Percentiles rank a stretch among this genome's conserved stretches.
Conservation (phyloP, 2,888 invertebrate genomes). For the Halocaridina rubra region DNA sequence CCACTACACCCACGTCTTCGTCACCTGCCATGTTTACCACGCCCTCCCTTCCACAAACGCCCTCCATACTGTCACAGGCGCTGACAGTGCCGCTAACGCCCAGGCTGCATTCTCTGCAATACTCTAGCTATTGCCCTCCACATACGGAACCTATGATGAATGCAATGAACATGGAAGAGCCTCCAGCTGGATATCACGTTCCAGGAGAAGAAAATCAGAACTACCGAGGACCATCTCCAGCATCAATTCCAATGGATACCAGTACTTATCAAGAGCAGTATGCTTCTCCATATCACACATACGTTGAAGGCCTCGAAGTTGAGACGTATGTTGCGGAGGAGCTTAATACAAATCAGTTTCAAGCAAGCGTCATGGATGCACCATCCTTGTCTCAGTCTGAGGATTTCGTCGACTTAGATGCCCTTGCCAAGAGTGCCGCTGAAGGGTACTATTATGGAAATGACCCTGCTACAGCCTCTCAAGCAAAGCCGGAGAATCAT, state of each 20-base stretch:
- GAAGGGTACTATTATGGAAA: slow-evolving; percentile 40
- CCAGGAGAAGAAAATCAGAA: slow-evolving; percentile 13
- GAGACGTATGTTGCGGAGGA: slow-evolving; percentile 49
- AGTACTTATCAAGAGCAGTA: slow-evolving; percentile 11
- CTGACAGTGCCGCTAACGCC: slow-evolving; percentile 50
- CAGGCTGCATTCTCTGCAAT: slow-evolving; percentile 29
- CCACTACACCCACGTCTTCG: neutral
- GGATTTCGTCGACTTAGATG: slow-evolving; percentile 62
- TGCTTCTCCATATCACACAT: slow-evolving; percentile 31
- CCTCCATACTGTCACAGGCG: slow-evolving; percentile 51
- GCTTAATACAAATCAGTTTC: slow-evolving; percentile 20
- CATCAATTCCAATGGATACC: slow-evolving; percentile 25
- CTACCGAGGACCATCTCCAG: slow-evolving; percentile 13
- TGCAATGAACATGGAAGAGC: slow-evolving; percentile 17
- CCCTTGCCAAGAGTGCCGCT: slow-evolving; percentile 57
- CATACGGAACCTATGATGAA: neutral
- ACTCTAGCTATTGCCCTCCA: slow-evolving; percentile 28
- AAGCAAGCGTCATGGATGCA: slow-evolving; percentile 14
- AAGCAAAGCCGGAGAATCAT: neutral
- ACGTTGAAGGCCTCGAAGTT: slow-evolving; percentile 42
- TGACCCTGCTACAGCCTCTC: neutral
- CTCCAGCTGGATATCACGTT: slow-evolving; percentile 26
- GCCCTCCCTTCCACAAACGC: slow-evolving; percentile 33
- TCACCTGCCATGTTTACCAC: slow-evolving; percentile 17
- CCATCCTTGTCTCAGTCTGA: slow-evolving; percentile 47